Conservation (phyloP, 2,888 invertebrate genomes). For the Nemotelus pantherinus region DNA sequence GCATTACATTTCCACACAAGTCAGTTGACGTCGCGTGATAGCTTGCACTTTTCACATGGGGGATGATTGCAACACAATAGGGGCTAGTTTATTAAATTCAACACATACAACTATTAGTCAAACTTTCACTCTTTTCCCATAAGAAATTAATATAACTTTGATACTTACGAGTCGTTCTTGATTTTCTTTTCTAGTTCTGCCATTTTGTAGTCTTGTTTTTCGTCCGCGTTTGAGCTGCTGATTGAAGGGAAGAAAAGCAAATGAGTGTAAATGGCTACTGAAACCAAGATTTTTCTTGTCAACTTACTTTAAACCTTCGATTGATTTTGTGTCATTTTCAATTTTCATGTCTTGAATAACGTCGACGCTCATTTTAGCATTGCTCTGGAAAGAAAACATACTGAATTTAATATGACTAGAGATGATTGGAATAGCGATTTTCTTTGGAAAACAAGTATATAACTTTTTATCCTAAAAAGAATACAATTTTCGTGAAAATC, state of each 20-base stretch:
- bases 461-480: no score
- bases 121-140: neutral
- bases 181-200: slow-evolving; percentile 65
- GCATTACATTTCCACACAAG: neutral
- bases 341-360: slow-evolving; percentile 60
- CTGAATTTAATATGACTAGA: neutral
- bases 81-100: slow-evolving; percentile 13
- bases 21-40: slow-evolving; percentile 34
- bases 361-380: slow-evolving; percentile 66
- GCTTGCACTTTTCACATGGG: neutral
- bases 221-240: slow-evolving; percentile 58
- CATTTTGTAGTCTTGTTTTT: slow-evolving; percentile 63
- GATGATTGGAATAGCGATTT: no score
- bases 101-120: neutral
- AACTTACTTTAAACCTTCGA: slow-evolving; percentile 61
- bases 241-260: slow-evolving; percentile 15
- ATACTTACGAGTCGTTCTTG: slow-evolving; percentile 64
- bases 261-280: neutral
- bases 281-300: neutral
- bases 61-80: slow-evolving; percentile 14
- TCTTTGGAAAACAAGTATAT: no score
- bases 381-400: slow-evolving; percentile 55
- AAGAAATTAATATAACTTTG: slow-evolving; percentile 1
- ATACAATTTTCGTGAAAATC: no score
- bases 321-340: slow-evolving; percentile 63